phyloP scores from a whole-genome alignment of 2,113 vertebrate genomes.

The Bubo scandiacus region DNA sequence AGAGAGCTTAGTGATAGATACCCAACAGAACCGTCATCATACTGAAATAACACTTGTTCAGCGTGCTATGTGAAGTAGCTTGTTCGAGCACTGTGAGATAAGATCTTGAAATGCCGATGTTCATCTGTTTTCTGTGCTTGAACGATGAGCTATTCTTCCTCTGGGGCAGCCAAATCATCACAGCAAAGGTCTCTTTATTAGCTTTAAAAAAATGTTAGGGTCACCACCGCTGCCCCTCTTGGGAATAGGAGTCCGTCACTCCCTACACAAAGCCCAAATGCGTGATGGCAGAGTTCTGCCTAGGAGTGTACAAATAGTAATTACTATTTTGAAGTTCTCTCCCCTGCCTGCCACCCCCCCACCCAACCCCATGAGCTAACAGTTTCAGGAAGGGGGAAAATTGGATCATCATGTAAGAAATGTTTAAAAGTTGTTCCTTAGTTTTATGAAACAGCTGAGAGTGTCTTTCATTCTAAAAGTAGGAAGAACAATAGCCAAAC shows the following conservation, averaged over 20 bases:
- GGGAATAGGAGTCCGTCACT: not conserved
- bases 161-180: not conserved
- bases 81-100: not conserved
- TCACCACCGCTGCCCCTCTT: not conserved
- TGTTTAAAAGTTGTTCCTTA: not conserved
- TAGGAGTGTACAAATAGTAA: not conserved
- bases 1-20: not conserved
- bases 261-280: not conserved
- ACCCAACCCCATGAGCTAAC: not conserved
- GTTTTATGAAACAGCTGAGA: not conserved
- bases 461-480: not conserved
- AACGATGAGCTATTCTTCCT: not conserved
- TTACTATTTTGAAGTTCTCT: not conserved
- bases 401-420: not conserved
- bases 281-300: not conserved
- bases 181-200: not conserved
- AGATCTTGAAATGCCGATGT: not conserved
- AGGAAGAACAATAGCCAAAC: not conserved
- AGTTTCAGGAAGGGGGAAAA: not conserved
- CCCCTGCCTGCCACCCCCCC: no score
- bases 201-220: not conserved
- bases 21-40: not conserved
- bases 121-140: not conserved
- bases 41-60: not conserved
- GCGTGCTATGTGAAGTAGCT: not conserved